Evolutionary conservation across 2,113 vertebrate species (phyloP).

Genomic region (Labeo rohita): DNA sequence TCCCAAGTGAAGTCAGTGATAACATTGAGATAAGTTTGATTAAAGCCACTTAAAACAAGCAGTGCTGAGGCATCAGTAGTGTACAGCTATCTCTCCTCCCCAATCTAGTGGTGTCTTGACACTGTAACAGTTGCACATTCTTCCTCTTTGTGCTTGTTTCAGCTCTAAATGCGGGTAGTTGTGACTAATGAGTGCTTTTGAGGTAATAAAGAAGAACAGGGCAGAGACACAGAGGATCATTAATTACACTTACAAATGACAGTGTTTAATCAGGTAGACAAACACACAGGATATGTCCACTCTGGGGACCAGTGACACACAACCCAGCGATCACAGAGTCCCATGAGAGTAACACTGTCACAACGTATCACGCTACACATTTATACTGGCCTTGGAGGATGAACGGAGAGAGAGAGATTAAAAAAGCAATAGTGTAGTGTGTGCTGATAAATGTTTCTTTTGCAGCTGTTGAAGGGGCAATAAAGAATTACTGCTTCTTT

Average conservation of each 20-base stretch:
- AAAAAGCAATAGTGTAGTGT: conserved; percentile 10
- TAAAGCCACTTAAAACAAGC: conserved; percentile 9
- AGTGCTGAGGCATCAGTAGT: conserved; percentile 13
- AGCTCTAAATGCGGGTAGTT: conserved; percentile 1
- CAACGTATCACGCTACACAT: conserved; percentile 23
- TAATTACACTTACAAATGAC: conserved; percentile 55
- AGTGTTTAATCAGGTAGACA: conserved; percentile 55
- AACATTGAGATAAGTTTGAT: conserved; percentile 23
- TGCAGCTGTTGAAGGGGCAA: not conserved
- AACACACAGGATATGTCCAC: conserved; percentile 35
- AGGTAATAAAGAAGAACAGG: conserved; percentile 15
- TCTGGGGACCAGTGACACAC: conserved; percentile 45
- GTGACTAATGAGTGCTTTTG: not conserved
- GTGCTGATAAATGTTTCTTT: not conserved
- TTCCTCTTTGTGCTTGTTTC: conserved; percentile 6
- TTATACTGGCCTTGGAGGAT: conserved; percentile 24
- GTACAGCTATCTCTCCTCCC: not conserved
- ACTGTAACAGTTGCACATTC: not conserved
- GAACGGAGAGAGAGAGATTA: conserved; percentile 10
- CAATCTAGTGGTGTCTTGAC: not conserved
- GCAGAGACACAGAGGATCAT: conserved; percentile 38
- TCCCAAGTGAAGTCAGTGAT: conserved; percentile 4
- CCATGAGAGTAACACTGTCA: conserved; percentile 43
- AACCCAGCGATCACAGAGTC: conserved; percentile 20
- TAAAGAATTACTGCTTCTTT: not conserved